These are phyloP conservation scores for Nicator chloris DNA, from an alignment of 2,113 vertebrate species.

Conservation along the genomic window DNA sequence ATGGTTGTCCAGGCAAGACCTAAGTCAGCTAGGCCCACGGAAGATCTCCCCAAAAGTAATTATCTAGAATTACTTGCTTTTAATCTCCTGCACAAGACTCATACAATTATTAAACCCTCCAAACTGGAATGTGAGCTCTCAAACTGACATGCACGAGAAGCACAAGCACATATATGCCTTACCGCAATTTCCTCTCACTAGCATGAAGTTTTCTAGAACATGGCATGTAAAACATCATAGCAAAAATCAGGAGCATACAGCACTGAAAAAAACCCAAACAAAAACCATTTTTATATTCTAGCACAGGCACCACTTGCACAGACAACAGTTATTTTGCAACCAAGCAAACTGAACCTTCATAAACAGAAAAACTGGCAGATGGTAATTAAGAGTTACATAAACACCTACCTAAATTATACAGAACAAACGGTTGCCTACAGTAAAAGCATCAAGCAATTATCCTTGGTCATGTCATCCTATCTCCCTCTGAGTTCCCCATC, in stretches of 20 bases:
- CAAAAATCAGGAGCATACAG: background rate
- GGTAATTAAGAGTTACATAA: conserved; percentile 39
- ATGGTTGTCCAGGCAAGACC: background rate
- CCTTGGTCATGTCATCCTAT: background rate
- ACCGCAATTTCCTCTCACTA: background rate
- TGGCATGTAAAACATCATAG: rapidly evolving
- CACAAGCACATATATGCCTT: background rate
- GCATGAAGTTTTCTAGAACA: background rate
- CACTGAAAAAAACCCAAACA: background rate
- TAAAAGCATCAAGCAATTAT: background rate
- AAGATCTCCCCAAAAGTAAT: background rate
- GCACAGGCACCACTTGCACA: background rate
- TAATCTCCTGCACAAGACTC: background rate
- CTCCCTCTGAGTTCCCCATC: background rate
- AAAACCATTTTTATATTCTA: background rate
- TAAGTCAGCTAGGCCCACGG: background rate
- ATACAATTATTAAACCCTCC: background rate
- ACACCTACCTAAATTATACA: conserved; percentile 14
- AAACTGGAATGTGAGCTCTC: background rate
- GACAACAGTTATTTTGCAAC: background rate
- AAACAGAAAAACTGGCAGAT: conserved; percentile 15
- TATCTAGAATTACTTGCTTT: background rate
- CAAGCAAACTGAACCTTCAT: conserved; percentile 3
- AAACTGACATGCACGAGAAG: background rate
- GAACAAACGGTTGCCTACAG: background rate